A percentile compares a stretch with the other conserved stretches of the same genome.
phyloP scores from a whole-genome alignment of 1,140 invertebrate genomes.

The Papilio helenus region DNA sequence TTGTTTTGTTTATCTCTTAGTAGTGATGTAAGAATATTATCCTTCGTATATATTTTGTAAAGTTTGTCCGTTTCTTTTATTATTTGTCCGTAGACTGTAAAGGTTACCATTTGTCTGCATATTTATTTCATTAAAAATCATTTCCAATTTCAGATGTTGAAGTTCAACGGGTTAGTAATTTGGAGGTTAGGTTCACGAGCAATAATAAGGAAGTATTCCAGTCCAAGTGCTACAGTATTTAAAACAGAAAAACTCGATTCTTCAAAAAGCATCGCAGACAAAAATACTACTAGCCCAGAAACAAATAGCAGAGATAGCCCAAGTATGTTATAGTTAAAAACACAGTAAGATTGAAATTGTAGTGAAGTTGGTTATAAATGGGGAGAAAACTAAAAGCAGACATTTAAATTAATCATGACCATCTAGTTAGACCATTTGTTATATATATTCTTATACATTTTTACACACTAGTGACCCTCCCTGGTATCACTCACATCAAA shows the following conservation, averaged over 20 bases:
- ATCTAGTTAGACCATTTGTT: not conserved
- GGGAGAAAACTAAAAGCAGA: no score
- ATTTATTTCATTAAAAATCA: constrained; percentile 6
- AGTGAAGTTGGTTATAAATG: no score
- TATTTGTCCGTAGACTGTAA: constrained; percentile 38
- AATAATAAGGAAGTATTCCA: constrained; percentile 66
- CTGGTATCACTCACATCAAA: no score
- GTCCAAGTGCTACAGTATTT: constrained; percentile 62
- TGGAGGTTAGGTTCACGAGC: constrained; percentile 79
- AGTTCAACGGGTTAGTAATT: constrained; percentile 73
- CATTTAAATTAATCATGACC: not conserved
- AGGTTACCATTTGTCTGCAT: not conserved
- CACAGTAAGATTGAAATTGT: no score
- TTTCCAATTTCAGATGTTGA: constrained; percentile 75
- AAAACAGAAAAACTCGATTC: constrained; percentile 65
- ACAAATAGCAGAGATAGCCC: constrained; percentile 52
- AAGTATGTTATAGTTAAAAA: constrained; percentile 44
- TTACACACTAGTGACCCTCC: no score
- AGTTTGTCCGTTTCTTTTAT: constrained; percentile 48
- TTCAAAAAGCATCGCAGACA: constrained; percentile 54
- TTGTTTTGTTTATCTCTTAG: constrained; percentile 38
- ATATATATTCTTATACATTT: not conserved
- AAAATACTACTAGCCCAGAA: constrained; percentile 43
- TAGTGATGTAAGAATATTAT: constrained; percentile 72
- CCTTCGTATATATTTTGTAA: not conserved